Evolutionary conservation across 2,113 vertebrate species (phyloP).

Genomic region (Turnix velox): DNA sequence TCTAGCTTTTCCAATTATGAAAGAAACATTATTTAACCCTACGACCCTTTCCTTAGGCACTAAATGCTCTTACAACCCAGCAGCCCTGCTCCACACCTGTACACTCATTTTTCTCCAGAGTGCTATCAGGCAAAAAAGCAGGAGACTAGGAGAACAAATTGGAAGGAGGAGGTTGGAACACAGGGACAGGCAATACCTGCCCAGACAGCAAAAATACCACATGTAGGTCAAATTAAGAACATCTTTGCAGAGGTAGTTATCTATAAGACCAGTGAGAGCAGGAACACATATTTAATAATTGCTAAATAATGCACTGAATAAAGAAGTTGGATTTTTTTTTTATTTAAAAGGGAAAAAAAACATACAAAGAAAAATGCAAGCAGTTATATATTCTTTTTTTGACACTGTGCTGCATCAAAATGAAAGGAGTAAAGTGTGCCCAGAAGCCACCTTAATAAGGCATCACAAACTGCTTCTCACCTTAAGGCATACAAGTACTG

Average conservation of each 20-base stretch:
- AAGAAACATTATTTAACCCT: neutral
- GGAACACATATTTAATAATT: neutral
- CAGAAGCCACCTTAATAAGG: slow-evolving; percentile 34
- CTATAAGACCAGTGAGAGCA: neutral
- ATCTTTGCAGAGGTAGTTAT: neutral
- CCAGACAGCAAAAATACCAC: neutral
- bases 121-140: neutral
- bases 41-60: neutral
- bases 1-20: neutral
- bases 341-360: neutral
- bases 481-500: slow-evolving; percentile 51
- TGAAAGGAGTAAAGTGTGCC: neutral
- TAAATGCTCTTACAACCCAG: neutral
- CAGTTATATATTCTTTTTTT: neutral
- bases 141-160: neutral
- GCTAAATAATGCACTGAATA: neutral
- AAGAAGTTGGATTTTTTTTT: neutral
- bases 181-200: rapidly evolving
- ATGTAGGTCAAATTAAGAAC: neutral
- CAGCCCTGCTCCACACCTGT: neutral
- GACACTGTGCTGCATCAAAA: neutral
- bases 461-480: slow-evolving; percentile 41
- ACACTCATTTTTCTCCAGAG: neutral
- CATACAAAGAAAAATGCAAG: rapidly evolving
- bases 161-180: neutral